Percentiles rank a stretch among this genome's conserved stretches.
These are phyloP conservation scores for Osedax frankpressi DNA, from an alignment of 2,888 invertebrate genomes.

Conservation along the genomic window DNA sequence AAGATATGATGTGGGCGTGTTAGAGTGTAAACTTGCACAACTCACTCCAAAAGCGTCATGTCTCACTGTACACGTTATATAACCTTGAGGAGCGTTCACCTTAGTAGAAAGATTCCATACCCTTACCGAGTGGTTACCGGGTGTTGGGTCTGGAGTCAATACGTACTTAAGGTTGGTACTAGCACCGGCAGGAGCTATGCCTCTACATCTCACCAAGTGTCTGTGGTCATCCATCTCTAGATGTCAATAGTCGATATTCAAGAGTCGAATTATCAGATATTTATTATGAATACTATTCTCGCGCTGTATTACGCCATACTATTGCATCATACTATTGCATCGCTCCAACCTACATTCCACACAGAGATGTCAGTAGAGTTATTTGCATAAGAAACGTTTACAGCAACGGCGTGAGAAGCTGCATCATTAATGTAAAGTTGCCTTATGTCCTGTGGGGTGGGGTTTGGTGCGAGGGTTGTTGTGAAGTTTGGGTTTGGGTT, in stretches of 20 bases:
- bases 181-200: constrained; percentile 33
- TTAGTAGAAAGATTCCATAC: constrained; percentile 39
- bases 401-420: constrained; percentile 38
- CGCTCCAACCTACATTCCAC: constrained; percentile 35
- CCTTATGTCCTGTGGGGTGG: constrained; percentile 5
- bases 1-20: too few relatives aligned
- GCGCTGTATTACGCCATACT: too few relatives aligned
- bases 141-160: constrained; percentile 32
- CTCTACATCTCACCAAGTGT: constrained; percentile 39
- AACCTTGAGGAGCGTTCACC: constrained; percentile 31
- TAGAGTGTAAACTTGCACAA: too few relatives aligned
- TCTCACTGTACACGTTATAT: too few relatives aligned
- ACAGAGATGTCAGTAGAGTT: constrained; percentile 38
- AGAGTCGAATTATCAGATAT: background rate
- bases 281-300: too few relatives aligned
- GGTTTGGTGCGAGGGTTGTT: too few relatives aligned
- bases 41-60: too few relatives aligned
- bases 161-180: constrained; percentile 37
- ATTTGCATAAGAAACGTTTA: constrained; percentile 33
- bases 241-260: background rate
- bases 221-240: constrained; percentile 45
- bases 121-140: constrained; percentile 33
- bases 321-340: too few relatives aligned
- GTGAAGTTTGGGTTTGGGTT: too few relatives aligned
- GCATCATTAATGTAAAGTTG: constrained; percentile 34